A percentile compares a stretch with the other conserved stretches of the same genome.
phyloP scores from a whole-genome alignment of 2,888 invertebrate species.

The Eugnorisma glareosa region DNA sequence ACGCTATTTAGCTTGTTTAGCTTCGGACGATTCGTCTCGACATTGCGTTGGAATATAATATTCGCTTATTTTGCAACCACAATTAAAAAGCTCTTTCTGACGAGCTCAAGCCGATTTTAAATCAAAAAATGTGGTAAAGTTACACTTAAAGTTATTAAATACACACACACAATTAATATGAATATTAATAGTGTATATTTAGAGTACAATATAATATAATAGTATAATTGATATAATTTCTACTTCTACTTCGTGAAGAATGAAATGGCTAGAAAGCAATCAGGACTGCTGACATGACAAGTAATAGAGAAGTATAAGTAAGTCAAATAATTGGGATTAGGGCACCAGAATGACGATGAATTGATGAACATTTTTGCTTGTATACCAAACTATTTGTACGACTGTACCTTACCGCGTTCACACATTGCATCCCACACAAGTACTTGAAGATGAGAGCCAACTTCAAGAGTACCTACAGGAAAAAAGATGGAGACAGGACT shows the following conservation, averaged over 20 bases:
- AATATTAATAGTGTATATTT: not conserved
- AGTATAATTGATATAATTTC: too few relatives aligned
- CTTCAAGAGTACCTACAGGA: constrained; percentile 20
- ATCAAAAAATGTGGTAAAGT: not conserved
- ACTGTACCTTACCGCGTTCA: constrained; percentile 75
- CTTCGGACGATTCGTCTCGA: not conserved
- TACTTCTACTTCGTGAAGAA: too few relatives aligned
- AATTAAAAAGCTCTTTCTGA: not conserved
- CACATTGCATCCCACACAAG: constrained; percentile 59
- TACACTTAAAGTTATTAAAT: not conserved
- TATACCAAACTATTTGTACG: not conserved
- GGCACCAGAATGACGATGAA: too few relatives aligned
- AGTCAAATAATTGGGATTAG: too few relatives aligned
- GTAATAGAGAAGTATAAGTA: too few relatives aligned
- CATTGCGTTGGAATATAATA: not conserved
- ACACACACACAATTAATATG: not conserved
- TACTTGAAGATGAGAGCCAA: constrained; percentile 42
- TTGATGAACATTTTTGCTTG: not conserved
- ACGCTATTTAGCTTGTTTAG: not conserved
- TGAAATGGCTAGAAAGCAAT: too few relatives aligned
- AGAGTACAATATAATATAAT: too few relatives aligned
- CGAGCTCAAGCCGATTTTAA: not conserved
- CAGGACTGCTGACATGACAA: too few relatives aligned
- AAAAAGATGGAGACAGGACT: constrained; percentile 68
- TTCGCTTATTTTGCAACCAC: not conserved